Evolutionary conservation across 1,140 invertebrate genomes (phyloP), one percentile per base, ranked within the genome.

Genomic region (Lordiphosa mommai): DNA sequence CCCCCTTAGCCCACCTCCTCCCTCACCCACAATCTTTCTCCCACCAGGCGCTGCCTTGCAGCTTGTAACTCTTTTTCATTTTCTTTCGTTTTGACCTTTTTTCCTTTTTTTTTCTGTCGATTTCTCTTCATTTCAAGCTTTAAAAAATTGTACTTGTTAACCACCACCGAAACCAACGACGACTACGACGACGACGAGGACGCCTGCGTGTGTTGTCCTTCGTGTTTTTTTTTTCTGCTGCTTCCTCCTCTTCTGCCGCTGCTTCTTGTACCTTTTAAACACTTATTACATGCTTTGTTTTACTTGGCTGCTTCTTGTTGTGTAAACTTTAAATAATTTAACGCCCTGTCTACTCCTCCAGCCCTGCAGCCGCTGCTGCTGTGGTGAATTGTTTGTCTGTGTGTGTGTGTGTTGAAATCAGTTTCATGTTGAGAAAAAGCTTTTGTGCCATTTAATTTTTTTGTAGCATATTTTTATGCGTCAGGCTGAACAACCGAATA

Each of bases 271-370:
- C 72, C 61, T 76, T 76, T 76, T 67, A 65, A 72, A 46, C 51
- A 71, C 52, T 73, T 72, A 67, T 58, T 73, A 58, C 68, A 67
- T 58, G 61, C 49, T 64, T 59, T 74, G 71, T 73, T 68, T 74
- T 73, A 56, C 49, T 47, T 37, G 36, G 13, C 29, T 29, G 29
- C 40, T 30, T 43, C 61, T 67, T 67, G 46, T 59, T 59, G 55
- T 47, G 44, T 49, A 36, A 80, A 70, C 60, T 73, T 80, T 80
- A 80, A 80, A 80, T 80, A 82, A 80, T 74, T 80, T 74, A 80
- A 56, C 46, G 34, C 64, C 48, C 34, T 1, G 4, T 10, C 33
- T 13, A 2, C 17, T 9, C 17, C 27, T 8, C n/a, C 8, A 2
- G 13, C 14, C 14, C 3, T 5, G 4, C 32, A 12, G 17, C n/a